These are phyloP conservation scores for Adelphocoris suturalis DNA, from an alignment of 2,888 invertebrate genomes.

Conservation along the genomic window DNA sequence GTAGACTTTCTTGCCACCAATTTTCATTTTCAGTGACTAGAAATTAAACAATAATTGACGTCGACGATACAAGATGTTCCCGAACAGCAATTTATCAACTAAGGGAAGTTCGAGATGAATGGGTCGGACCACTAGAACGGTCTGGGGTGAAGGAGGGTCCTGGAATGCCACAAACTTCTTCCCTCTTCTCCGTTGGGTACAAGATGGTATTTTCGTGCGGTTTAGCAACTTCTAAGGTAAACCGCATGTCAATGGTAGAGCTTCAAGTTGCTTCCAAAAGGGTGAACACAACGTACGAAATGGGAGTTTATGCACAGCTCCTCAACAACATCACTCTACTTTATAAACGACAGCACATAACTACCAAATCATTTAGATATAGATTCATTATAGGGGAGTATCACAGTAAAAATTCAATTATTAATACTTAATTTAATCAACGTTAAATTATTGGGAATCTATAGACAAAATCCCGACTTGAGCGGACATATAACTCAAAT, in stretches of 20 bases:
- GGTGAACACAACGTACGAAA: not conserved
- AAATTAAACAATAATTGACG: no score
- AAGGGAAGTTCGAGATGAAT: not conserved
- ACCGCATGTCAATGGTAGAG: conserved; percentile 6
- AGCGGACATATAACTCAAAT: no score
- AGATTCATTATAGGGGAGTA: no score
- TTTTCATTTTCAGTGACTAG: no score
- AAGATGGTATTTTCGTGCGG: conserved; percentile 12
- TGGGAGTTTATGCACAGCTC: not conserved
- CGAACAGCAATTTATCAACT: not conserved
- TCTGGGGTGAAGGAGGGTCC: not conserved
- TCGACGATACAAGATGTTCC: not conserved
- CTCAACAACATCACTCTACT: no score
- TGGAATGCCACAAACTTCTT: conserved; percentile 25
- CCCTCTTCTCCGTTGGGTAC: not conserved
- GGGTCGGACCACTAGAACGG: not conserved
- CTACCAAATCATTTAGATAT: no score
- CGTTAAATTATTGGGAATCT: no score
- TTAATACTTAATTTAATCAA: no score
- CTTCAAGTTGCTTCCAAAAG: not conserved
- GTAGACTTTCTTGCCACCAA: no score
- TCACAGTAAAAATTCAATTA: no score
- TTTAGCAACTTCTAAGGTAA: conserved; percentile 13
- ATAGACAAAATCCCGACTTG: no score
- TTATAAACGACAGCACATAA: no score